Base-by-base conservation (phyloP, 2,797 vertebrate species). In the Numenius phaeopus region DNA sequence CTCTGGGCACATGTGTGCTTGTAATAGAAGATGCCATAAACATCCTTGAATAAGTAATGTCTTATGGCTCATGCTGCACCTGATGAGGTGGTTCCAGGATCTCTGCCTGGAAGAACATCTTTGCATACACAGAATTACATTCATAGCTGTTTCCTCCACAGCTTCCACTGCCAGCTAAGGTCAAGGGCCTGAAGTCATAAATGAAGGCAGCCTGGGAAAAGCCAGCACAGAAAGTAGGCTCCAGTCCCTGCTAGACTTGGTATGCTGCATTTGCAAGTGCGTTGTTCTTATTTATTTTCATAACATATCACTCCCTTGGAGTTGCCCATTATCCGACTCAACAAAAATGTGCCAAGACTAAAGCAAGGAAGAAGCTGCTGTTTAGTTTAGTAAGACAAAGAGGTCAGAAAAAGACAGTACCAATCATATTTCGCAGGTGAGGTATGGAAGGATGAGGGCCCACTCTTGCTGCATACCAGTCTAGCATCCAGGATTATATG, bases 151-250 rank as follows among this genome's bases (percentile, higher is more conserved):
- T 95, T 83, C 77, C 58, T 75, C 39, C 80, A 69, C n/a, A 52
- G 13, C 54, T 93, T 82, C 58, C 32, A 42, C 34, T 90, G 80
- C 26, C 70, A 81, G 21, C 24, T 72, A 29, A 90, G 46, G 70
- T 80, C 89, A 94, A 83, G 21, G 67, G 21, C 47, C 70, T 84
- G 34, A 80, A 87, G 92, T 1, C 90, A 23, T 37, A 64, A 42
- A 59, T 67, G 19, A 82, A 93, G 46, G 47, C 32, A 79, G 54
- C 46, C 81, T 87, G 89, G 59, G 71, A 89, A 84, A 84, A 92
- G 14, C 12, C 58, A 70, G 42, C 0, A 3, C 40, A 73, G 79
- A 62, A 91, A 66, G 29, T 4, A 81, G 40, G 27, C 17, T 92
- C 39, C 15, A 39, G 34, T 40, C 27, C 58, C 47, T 58, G 70